Evolutionary conservation across 2,113 vertebrate species (phyloP), one percentile per base, ranked within the genome.

Genomic region (Lepisosteus osseus): DNA sequence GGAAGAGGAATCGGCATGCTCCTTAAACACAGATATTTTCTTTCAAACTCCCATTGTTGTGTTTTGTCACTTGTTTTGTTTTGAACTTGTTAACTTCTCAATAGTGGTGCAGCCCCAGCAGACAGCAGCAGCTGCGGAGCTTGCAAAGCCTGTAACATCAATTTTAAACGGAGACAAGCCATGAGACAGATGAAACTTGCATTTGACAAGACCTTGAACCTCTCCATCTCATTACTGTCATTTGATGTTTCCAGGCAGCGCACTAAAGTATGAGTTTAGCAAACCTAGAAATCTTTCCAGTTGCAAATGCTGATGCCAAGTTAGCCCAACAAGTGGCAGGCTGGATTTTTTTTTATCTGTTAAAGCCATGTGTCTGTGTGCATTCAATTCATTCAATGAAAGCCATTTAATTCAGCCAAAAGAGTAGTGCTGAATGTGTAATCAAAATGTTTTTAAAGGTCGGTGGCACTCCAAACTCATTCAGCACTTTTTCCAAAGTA

Each of bases 81-180:
- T 89, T 84, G 84, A 87, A 81, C 88, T 89, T 88, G 88, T 88
- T 91, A 87, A 89, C 86, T 83, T 83, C 82, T 89, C 86, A 84
- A 86, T 81, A 80, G 86, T 79, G 5, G 8, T 43, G 29, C 62
- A 2, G 62, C n/a, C 62, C 69, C 73, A 76, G 72, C 15, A 74
- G 84, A 84, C 85, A 79, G 82, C 85, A 77, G 86, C 90, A 91
- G 90, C 90, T 91, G 90, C 82, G 80, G 70, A 71, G 72, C 84
- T 85, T 74, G 75, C 3, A 79, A 80, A 80, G 83, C 80, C 80
- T 69, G 83, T 59, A 3, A 82, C 76, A 88, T 91, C 84, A 84
- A 86, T 89, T 90, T 89, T 82, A 77, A 76, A 74, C 0, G 67
- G 59, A 71, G 74, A 84, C 78, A 80, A 78, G 83, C 54, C 72